A percentile compares a stretch with the other conserved stretches of the same genome.
phyloP scores from a whole-genome alignment of 2,888 invertebrate species.

The Seira ritae region DNA sequence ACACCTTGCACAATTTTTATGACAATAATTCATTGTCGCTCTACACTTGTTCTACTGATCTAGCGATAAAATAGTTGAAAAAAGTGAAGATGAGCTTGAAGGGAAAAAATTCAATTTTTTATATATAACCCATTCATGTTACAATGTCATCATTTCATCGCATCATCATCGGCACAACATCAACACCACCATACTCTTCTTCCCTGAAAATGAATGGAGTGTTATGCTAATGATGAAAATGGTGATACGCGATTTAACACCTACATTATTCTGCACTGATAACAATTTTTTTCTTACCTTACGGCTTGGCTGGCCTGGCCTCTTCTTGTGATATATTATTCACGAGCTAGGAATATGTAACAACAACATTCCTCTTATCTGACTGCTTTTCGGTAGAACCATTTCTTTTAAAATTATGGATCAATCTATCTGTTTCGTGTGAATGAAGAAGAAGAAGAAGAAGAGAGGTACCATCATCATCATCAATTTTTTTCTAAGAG shows the following conservation, averaged over 20 bases:
- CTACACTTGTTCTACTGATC: conserved; percentile 48
- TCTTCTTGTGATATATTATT: conserved; percentile 44
- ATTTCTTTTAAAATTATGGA: too few species aligned
- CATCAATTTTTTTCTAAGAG: too few species aligned
- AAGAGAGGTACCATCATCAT: too few species aligned
- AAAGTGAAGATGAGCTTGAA: conserved; percentile 46
- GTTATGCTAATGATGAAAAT: conserved; percentile 36
- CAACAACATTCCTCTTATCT: too few species aligned
- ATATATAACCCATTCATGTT: conserved; percentile 14
- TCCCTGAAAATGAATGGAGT: conserved; percentile 43
- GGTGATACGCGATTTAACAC: conserved; percentile 62
- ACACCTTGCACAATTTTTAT: conserved; percentile 50
- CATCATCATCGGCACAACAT: not conserved
- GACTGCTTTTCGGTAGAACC: too few species aligned
- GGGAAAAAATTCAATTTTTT: conserved; percentile 51
- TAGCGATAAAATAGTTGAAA: too few species aligned
- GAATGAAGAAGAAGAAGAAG: too few species aligned
- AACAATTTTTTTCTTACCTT: conserved; percentile 40
- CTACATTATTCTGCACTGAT: conserved; percentile 51
- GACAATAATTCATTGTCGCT: conserved; percentile 58
- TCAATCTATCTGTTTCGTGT: too few species aligned
- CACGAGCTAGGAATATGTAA: conserved; percentile 40
- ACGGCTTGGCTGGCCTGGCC: conserved; percentile 13
- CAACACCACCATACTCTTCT: not conserved
- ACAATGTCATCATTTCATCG: conserved; percentile 51